Conservation (phyloP, 2,113 vertebrate species). For the Boulengeromyrus knoepffleri region DNA sequence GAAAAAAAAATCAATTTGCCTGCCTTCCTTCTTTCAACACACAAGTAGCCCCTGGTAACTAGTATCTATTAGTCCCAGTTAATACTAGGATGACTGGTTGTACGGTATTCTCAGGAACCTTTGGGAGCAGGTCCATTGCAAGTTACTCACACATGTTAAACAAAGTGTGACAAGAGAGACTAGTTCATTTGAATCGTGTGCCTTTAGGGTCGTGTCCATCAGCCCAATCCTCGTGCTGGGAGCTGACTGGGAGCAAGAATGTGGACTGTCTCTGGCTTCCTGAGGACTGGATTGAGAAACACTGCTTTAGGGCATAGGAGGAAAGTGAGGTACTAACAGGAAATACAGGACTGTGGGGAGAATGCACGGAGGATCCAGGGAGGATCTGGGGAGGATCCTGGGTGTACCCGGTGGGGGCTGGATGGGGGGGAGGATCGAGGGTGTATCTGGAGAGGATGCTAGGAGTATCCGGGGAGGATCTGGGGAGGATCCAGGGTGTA, state of each 20-base stretch:
- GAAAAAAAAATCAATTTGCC: not conserved
- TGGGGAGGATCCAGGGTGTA: not conserved
- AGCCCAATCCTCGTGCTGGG: not conserved
- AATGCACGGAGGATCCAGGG: no score
- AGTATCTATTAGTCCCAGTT: not conserved
- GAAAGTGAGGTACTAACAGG: not conserved
- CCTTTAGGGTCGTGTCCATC: not conserved
- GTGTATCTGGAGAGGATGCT: no score
- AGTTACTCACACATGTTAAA: not conserved
- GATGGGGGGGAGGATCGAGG: no score
- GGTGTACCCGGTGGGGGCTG: no score
- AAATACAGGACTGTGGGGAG: not conserved
- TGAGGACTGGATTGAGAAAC: not conserved
- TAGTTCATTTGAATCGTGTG: not conserved
- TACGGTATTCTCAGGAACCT: not conserved
- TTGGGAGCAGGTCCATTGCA: not conserved
- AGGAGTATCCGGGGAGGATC: not conserved
- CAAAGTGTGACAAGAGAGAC: not conserved
- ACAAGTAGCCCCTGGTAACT: not conserved
- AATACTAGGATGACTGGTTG: not conserved
- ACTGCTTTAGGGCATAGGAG: not conserved
- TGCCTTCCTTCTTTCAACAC: not conserved
- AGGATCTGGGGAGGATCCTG: no score
- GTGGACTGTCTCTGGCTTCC: not conserved
- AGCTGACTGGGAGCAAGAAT: not conserved